Evolutionary conservation across 2,797 vertebrate species (phyloP).

Genomic region (Crenuchus spilurus): DNA sequence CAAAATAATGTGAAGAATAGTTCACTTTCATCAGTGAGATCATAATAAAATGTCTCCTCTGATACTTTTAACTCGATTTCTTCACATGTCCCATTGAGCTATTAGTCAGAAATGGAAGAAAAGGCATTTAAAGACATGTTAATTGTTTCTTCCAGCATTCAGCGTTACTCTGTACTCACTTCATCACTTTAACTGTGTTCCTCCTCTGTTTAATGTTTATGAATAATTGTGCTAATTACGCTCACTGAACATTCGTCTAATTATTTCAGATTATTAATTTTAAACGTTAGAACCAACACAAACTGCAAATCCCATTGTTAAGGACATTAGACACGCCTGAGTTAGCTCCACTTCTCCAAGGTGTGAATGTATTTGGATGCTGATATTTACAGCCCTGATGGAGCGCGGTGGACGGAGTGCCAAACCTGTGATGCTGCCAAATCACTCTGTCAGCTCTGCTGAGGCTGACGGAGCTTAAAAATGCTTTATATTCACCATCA

Average conservation of each 20-base stretch:
- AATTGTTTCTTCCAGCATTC: too few species aligned
- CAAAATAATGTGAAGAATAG: too few species aligned
- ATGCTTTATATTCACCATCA: too few species aligned
- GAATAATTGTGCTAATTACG: slow-evolving; percentile 13
- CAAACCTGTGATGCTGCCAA: background rate
- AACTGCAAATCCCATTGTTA: background rate
- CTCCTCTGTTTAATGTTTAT: background rate
- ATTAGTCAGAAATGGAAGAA: too few species aligned
- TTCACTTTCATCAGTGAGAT: too few species aligned
- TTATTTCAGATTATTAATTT: slow-evolving; percentile 47
- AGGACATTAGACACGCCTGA: slow-evolving; percentile 5
- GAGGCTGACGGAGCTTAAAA: background rate
- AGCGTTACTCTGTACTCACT: too few species aligned
- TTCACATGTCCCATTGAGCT: too few species aligned
- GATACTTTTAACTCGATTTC: too few species aligned
- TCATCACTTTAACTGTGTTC: too few species aligned
- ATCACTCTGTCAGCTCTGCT: background rate
- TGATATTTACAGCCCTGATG: slow-evolving; percentile 18
- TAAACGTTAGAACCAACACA: slow-evolving; percentile 14
- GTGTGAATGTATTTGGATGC: slow-evolving; percentile 8
- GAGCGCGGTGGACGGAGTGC: background rate
- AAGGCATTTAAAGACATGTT: too few species aligned
- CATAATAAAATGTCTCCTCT: too few species aligned
- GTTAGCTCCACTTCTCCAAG: slow-evolving; percentile 14
- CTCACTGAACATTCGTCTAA: slow-evolving; percentile 12